Evolutionary conservation across 1,140 invertebrate genomes (phyloP), one percentile per base, ranked within the genome.

Genomic region (Brachionus sp.): DNA sequence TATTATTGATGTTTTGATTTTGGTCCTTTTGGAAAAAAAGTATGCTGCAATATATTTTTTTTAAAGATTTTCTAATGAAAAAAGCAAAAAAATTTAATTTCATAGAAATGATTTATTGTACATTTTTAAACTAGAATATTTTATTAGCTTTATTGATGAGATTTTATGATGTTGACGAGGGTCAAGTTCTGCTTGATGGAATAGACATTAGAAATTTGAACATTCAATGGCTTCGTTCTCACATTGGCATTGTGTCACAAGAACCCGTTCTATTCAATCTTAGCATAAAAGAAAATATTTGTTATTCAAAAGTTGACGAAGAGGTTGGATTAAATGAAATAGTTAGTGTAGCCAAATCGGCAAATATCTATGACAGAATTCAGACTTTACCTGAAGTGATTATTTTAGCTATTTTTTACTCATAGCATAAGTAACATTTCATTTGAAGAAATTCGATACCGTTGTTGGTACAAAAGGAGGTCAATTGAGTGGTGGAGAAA

Each of bases 301-400:
- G 16, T 29, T 84, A 77, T 35, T 83, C 83, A 10, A 93, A 94
- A 86, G 94, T 94, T 86, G 39, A 53, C 35, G 16, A 42, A 12
- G 86, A 89, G 5, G 39, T 93, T 6, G 84, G 90, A 0, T 91
- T 93, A 88, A 91, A 92, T 6, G 93, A 95, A 87, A 92, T 97
- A n/a, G 92, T 95, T 0, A 9, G 91, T 82, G 94, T 94, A 4
- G 93, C 95, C 0, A 93, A 92, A 86, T 91, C 92, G 83, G 94
- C 95, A 0, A 96, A 96, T 86, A 95, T 96, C 37, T 94, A 96
- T 85, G 90, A 91, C 39, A 96, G 97, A 85, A 92, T 97, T 16
- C 88, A 91, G 64, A 91, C 91, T 44, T 66, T 85, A 13, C 68
- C 86, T 64, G 75, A 90, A 86, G 87, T 82, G 19, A 66, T n/a